A percentile compares a stretch with the other conserved stretches of the same genome.
phyloP scores from a whole-genome alignment of 2,888 invertebrate genomes.

The Mythimna vitellina region DNA sequence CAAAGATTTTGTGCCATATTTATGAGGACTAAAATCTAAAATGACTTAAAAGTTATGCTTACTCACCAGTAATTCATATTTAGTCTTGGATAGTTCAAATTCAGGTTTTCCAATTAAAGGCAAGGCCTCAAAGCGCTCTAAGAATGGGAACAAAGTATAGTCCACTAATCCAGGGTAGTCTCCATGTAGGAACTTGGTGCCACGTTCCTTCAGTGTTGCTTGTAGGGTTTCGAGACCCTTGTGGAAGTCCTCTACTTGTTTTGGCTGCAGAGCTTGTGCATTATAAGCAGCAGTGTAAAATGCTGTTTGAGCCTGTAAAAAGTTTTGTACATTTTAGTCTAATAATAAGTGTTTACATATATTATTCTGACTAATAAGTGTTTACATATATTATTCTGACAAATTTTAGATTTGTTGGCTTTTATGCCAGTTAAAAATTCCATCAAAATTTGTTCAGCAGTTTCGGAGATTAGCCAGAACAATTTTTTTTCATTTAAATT shows the following conservation, averaged over 20 bases:
- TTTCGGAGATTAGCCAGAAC: no score
- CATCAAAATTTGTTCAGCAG: no score
- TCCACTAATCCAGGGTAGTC: conserved; percentile 94
- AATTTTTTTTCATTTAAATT: no score
- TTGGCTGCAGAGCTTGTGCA: conserved; percentile 77
- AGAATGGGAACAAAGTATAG: conserved; percentile 96
- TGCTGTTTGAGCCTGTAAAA: conserved; percentile 86
- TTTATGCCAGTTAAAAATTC: not conserved
- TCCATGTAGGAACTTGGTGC: conserved; percentile 92
- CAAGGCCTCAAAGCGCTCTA: conserved; percentile 91
- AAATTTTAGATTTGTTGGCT: not conserved
- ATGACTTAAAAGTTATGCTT: not conserved
- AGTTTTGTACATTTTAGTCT: not conserved
- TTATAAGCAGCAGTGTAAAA: conserved; percentile 90
- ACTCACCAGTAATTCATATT: conserved; percentile 92
- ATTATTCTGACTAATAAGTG: no score
- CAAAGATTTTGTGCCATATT: not conserved
- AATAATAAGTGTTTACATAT: not conserved
- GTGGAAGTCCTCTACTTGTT: conserved; percentile 87
- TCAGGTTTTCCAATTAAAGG: conserved; percentile 91
- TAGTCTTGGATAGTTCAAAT: conserved; percentile 92
- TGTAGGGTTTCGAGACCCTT: conserved; percentile 92
- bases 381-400: no score
- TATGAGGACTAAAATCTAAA: not conserved
- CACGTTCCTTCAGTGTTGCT: conserved; percentile 91